Evolutionary conservation across 1,140 invertebrate genomes (phyloP), one percentile per base, ranked within the genome.

Genomic region (Adoxophyes honmai): DNA sequence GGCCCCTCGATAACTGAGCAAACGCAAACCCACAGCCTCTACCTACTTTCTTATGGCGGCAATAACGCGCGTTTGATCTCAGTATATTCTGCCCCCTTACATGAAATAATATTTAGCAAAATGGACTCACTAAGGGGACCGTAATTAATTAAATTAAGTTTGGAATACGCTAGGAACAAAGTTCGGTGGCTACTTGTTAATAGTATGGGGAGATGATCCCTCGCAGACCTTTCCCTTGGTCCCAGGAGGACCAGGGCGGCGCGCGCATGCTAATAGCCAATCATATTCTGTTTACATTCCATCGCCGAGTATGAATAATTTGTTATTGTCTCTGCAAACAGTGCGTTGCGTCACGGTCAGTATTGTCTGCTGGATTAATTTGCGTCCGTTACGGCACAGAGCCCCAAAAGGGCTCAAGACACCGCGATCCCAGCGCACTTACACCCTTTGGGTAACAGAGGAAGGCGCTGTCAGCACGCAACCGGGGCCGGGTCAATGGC

Each of bases 231-330:
- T 56, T 68, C 75, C 79, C 73, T 74, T 56, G 18, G 78, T 70
- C 77, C 62, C 38, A 51, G 56, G 52, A 56, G 55, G 62, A 59
- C 37, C 56, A 14, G 14, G 21, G 62, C 63, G 59, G 66, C 70
- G 69, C 70, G 73, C 69, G 64, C 75, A 81, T 78, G 78, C 72
- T 86, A 86, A 86, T 86, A 84, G 78, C 81, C 86, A 88, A 88
- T 88, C 83, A 88, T 88, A 85, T 85, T 86, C 82, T 88, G 86
- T 88, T 88, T 88, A 88, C 83, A 86, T 88, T 88, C 80, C 83
- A 88, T 88, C 83, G 79, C 70, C 70, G 78, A 79, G 79, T 80
- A 86, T 88, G 86, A 86, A 88, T 88, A 88, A 88, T 88, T 88
- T 86, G 85, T 86, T 88, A 86, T 88, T 83, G 81, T 87, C 81